Percentiles rank a stretch among this genome's conserved stretches.
phyloP scores from a whole-genome alignment of 1,140 invertebrate genomes.

The Notospermus geniculatus region DNA sequence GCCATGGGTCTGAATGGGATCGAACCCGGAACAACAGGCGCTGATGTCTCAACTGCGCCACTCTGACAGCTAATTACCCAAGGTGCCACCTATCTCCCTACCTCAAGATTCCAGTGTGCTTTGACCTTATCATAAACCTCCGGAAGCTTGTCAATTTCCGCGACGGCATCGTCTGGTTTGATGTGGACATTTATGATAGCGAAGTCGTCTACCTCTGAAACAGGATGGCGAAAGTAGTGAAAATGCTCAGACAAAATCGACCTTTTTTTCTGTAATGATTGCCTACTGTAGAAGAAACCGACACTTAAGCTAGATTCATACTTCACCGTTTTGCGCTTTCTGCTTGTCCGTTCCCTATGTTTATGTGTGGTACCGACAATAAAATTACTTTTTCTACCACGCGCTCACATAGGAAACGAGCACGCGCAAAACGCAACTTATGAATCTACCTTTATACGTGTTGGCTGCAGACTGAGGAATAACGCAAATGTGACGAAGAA shows the following conservation, averaged over 20 bases:
- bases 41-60: background rate
- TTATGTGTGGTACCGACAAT: no score
- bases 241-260: background rate
- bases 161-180: slow-evolving; percentile 34
- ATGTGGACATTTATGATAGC: slow-evolving; percentile 44
- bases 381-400: no score
- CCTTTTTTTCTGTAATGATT: background rate
- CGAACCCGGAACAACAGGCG: no score
- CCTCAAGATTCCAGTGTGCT: slow-evolving; percentile 30
- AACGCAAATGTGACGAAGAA: background rate
- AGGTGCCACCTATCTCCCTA: slow-evolving; percentile 7
- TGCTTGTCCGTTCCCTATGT: no score
- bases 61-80: background rate
- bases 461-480: no score
- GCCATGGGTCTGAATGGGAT: no score
- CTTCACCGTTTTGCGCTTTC: no score
- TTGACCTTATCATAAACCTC: slow-evolving; percentile 33
- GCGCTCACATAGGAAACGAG: no score
- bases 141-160: slow-evolving; percentile 39
- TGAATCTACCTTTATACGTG: no score
- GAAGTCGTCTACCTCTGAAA: slow-evolving; percentile 24
- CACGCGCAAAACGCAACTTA: no score
- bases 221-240: background rate
- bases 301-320: no score
- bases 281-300: background rate